Conservation (phyloP, 2,113 vertebrate species). For the Vidua chalybeata region DNA sequence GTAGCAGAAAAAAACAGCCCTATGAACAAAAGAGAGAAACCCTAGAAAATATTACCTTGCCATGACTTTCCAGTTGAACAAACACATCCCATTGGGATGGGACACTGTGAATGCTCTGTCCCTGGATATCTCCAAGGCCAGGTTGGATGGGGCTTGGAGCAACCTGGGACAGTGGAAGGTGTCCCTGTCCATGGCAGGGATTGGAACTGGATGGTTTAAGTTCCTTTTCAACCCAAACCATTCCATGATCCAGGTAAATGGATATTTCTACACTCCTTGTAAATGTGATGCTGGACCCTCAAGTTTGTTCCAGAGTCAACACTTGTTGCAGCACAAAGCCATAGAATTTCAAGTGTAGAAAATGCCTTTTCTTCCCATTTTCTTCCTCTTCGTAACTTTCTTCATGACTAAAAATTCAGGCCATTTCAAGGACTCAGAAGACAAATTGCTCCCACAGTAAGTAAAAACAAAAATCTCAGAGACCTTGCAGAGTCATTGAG, state of each 20-base stretch:
- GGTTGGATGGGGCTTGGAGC: rapidly evolving
- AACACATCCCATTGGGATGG: background rate
- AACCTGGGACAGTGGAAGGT: background rate
- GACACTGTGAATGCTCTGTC: rapidly evolving
- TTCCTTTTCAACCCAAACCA: background rate
- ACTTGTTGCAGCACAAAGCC: background rate
- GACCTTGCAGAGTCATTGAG: background rate
- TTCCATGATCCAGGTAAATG: background rate
- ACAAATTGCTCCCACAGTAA: background rate
- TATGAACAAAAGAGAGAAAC: background rate
- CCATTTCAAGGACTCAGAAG: background rate
- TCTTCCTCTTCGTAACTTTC: background rate
- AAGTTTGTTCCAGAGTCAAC: background rate
- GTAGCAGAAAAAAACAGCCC: background rate
- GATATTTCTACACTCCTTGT: background rate
- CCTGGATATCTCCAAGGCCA: background rate
- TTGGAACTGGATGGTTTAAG: background rate
- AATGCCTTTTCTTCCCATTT: background rate
- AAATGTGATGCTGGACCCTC: background rate
- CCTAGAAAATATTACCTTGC: background rate
- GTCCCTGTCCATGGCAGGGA: background rate
- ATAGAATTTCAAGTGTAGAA: background rate
- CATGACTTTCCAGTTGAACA: background rate
- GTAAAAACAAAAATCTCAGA: background rate
- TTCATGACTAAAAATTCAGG: background rate